A percentile compares a stretch with the other conserved stretches of the same genome.
Conservation (phyloP, 2,797 vertebrate genomes). For the Alauda arvensis region DNA sequence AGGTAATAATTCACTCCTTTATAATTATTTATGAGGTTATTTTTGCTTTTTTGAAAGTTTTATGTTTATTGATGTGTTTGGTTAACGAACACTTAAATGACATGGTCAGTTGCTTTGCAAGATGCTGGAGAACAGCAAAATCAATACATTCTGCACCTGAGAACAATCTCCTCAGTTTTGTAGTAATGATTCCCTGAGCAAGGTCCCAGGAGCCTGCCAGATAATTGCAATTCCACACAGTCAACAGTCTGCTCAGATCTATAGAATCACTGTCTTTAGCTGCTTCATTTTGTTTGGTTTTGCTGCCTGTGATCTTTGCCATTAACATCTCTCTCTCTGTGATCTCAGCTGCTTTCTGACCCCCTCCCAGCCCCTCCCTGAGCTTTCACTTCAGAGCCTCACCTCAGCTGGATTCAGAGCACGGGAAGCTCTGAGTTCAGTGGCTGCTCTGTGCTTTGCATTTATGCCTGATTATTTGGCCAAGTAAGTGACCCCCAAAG, state of each 20-base stretch:
- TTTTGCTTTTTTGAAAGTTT: constrained; percentile 64
- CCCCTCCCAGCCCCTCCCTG: not conserved
- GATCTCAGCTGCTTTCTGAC: not conserved
- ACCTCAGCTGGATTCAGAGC: not conserved
- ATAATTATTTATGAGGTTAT: constrained; percentile 65
- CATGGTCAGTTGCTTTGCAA: constrained; percentile 56
- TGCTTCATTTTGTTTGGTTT: constrained; percentile 57
- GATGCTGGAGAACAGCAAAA: constrained; percentile 59
- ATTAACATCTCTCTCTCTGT: constrained; percentile 31
- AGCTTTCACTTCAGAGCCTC: constrained; percentile 10
- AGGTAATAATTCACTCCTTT: constrained; percentile 59
- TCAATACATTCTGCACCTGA: constrained; percentile 52
- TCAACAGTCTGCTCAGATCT: constrained; percentile 54
- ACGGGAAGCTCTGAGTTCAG: constrained; percentile 7
- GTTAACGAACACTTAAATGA: constrained; percentile 58
- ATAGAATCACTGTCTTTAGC: constrained; percentile 60
- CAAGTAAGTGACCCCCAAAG: not conserved
- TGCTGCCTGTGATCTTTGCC: constrained; percentile 26
- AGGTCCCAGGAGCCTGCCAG: constrained; percentile 18
- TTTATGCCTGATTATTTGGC: not conserved
- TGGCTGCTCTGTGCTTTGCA: not conserved
- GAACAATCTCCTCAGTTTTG: constrained; percentile 57
- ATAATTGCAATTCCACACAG: constrained; percentile 45
- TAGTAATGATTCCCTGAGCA: constrained; percentile 47
- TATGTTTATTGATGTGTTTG: constrained; percentile 61